A percentile compares a stretch with the other conserved stretches of the same genome.
These are phyloP conservation scores for Dinocampus coccinellae DNA, from an alignment of 2,888 invertebrate genomes.

Conservation along the genomic window DNA sequence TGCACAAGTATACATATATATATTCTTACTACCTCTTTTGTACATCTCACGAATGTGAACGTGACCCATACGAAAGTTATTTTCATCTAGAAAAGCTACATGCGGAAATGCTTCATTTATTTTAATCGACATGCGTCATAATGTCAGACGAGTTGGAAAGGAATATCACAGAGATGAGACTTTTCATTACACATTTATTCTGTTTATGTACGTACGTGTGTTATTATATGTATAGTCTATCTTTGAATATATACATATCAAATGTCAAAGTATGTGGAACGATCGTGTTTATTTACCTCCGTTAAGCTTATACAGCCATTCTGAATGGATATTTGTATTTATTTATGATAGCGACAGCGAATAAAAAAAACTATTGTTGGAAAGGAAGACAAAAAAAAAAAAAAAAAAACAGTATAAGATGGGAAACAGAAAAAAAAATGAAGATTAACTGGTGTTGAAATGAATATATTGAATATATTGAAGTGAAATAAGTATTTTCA, in stretches of 20 bases:
- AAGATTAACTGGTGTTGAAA: too few species aligned
- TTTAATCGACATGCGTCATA: constrained; percentile 28
- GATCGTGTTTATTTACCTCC: neutral
- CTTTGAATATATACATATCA: neutral
- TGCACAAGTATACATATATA: too few species aligned
- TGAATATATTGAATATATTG: too few species aligned
- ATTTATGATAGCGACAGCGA: neutral
- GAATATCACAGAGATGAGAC: neutral
- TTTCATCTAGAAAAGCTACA: constrained; percentile 19
- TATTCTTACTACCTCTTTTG: neutral
- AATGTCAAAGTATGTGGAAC: constrained; percentile 13
- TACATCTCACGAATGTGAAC: neutral
- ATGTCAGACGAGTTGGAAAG: neutral
- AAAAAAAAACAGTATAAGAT: too few species aligned
- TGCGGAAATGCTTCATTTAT: constrained; percentile 26
- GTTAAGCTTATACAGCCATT: neutral
- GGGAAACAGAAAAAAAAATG: too few species aligned
- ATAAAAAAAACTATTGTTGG: neutral
- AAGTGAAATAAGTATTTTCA: too few species aligned
- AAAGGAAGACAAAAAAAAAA: neutral
- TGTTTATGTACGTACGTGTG: neutral
- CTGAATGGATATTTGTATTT: neutral
- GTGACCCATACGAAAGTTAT: constrained; percentile 22
- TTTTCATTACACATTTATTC: constrained; percentile 17
- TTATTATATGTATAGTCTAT: neutral